Evolutionary conservation across 2,888 invertebrate species (phyloP), one percentile per base, ranked within the genome.

Genomic region (Hemaris fuciformis): DNA sequence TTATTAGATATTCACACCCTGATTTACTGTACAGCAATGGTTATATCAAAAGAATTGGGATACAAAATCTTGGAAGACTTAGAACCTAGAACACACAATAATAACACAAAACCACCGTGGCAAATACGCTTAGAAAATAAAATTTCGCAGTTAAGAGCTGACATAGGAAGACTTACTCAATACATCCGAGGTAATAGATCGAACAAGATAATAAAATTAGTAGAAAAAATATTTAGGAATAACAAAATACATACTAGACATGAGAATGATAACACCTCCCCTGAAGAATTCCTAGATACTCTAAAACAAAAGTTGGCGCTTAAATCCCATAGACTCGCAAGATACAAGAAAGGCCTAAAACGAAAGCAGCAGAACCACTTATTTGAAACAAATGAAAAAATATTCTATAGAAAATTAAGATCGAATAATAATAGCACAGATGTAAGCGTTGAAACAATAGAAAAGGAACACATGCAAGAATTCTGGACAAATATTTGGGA

Each of bases 201-300:
- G 31, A 31, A 31, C 7, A 31, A 31, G 8, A 13, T 72, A 59
- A 31, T 64, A 2, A 57, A 60, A 4, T 48, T 6, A 59, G 67
- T 69, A 42, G 53, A 68, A 42, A 2, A 41, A 43, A 68, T 72
- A 34, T 66, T 66, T 43, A 34, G 45, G 42, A 64, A 43, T 0
- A 45, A 1, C 0, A 57, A 46, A 25, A 46, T 48, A 41, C 70
- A 71, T 43, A 60, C 63, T 6, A 58, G 13, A 48, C 68, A 71
- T n/a, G 69, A 71, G 61, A 63, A 25, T 6, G 46, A 63, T 41
- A 72, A 70, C 46, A 65, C 0, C 6, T 62, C 31, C 60, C 66
- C 64, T 2, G 65, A 66, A 63, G 66, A 72, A 56, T 67, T 57
- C 43, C 34, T 70, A 41, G 70, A 69, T 20, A 70, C 72, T 5